Percentiles rank a stretch among this genome's conserved stretches.
These are phyloP conservation scores for Tetheella fluctuosa DNA, from an alignment of 2,888 invertebrate genomes.

Conservation along the genomic window DNA sequence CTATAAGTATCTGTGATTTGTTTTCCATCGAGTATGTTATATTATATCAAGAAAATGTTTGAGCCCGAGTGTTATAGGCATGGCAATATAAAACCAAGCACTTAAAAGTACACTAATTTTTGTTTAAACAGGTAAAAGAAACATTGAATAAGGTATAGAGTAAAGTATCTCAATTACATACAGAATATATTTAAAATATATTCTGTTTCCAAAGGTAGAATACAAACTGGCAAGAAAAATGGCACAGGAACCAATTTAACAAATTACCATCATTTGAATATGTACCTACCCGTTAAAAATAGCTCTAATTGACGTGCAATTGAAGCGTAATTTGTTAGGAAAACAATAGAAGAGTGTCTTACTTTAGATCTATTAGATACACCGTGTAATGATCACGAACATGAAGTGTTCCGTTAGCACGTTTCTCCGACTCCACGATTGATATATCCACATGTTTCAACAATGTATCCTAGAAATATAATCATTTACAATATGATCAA, in stretches of 20 bases:
- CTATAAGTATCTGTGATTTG: too few species aligned
- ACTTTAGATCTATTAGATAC: conserved; percentile 91
- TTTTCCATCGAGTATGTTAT: too few species aligned
- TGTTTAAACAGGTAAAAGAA: too few species aligned
- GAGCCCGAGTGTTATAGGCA: too few species aligned
- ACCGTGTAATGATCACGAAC: conserved; percentile 91
- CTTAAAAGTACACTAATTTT: too few species aligned
- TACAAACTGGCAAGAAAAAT: not conserved
- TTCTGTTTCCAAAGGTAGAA: not conserved
- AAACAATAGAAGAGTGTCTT: conserved; percentile 67
- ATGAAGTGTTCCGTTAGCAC: conserved; percentile 89
- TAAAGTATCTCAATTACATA: too few species aligned
- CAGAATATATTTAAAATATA: conserved; percentile 13
- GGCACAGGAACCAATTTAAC: not conserved
- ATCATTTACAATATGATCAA: conserved; percentile 23
- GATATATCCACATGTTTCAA: conserved; percentile 89
- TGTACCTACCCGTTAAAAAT: conserved; percentile 24
- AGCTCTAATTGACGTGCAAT: conserved; percentile 41
- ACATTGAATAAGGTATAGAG: too few species aligned
- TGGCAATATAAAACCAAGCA: too few species aligned
- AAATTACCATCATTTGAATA: not conserved
- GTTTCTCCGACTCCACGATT: conserved; percentile 90
- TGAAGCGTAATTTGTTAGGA: conserved; percentile 44
- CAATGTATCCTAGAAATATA: conserved; percentile 85
- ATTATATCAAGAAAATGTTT: too few species aligned